Conservation (phyloP, 2,113 vertebrate genomes). For the Protomyctophum bolini region DNA sequence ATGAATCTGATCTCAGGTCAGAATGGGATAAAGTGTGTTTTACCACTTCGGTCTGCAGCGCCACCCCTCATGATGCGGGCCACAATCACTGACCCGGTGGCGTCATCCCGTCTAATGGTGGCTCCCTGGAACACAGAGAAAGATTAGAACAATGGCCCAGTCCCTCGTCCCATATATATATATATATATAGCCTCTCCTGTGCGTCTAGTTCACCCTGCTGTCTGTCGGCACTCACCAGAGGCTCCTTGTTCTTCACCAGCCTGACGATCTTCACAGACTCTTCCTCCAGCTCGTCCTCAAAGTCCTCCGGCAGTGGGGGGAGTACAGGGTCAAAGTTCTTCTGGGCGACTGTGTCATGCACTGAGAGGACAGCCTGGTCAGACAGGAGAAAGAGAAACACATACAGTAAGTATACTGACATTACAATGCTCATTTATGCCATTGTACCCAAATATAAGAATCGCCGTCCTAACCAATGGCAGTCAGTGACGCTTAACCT, state of each 20-base stretch:
- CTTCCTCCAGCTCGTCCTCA: conserved; percentile 93
- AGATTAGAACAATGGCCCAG: not conserved
- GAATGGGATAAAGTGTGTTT: conserved; percentile 36
- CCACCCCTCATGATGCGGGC: conserved; percentile 96
- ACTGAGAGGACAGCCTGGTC: conserved; percentile 90
- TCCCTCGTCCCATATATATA: not conserved
- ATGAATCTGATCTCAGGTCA: too few species aligned
- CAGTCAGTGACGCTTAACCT: not conserved
- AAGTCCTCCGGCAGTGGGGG: conserved; percentile 91
- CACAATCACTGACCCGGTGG: conserved; percentile 87
- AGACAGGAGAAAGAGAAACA: not conserved
- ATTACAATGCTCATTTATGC: not conserved
- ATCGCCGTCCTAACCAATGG: conserved; percentile 7
- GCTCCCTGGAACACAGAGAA: conserved; percentile 82
- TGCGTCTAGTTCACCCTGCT: not conserved
- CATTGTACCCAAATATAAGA: not conserved
- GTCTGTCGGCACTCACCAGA: conserved; percentile 77
- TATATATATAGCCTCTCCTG: not conserved
- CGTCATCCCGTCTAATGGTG: conserved; percentile 91
- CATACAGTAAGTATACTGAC: not conserved
- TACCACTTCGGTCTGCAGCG: conserved; percentile 92
- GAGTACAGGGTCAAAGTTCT: conserved; percentile 94
- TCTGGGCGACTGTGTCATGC: conserved; percentile 95
- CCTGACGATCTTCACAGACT: conserved; percentile 95
- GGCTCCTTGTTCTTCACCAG: conserved; percentile 98